Conservation (phyloP, 2,888 invertebrate species). For the Trachelus tabidus region DNA sequence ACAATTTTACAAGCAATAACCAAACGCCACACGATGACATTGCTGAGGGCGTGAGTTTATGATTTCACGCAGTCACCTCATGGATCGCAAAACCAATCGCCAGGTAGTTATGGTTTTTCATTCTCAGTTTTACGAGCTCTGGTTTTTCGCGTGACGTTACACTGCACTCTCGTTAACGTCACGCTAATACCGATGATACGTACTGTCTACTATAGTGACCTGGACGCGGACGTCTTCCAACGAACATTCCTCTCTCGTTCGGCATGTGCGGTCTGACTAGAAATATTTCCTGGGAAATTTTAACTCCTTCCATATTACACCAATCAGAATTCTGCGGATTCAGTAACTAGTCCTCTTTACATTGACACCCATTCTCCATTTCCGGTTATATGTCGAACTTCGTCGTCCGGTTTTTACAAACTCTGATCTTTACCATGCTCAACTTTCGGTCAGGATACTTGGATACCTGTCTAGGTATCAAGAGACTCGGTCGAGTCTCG, state of each 20-base stretch:
- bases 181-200: background rate
- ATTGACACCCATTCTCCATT: too few relatives aligned
- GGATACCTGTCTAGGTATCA: too few relatives aligned
- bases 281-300: too few relatives aligned
- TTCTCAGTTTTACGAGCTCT: background rate
- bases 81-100: conserved; percentile 15
- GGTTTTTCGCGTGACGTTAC: background rate
- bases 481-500: too few relatives aligned
- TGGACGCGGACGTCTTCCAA: too few relatives aligned
- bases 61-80: conserved; percentile 22
- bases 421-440: background rate
- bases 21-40: conserved; percentile 22
- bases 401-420: conserved; percentile 19
- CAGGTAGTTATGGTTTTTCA: conserved; percentile 14
- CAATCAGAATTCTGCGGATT: too few relatives aligned
- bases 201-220: too few relatives aligned
- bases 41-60: conserved; percentile 26
- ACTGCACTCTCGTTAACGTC: background rate
- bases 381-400: conserved; percentile 4
- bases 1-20: conserved; percentile 44
- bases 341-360: too few relatives aligned
- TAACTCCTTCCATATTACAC: too few relatives aligned
- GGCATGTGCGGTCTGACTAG: too few relatives aligned
- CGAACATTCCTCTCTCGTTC: too few relatives aligned
- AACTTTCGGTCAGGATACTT: too few relatives aligned